Evolutionary conservation across 2,113 vertebrate species (phyloP).

Genomic region (Sardina pilchardus): DNA sequence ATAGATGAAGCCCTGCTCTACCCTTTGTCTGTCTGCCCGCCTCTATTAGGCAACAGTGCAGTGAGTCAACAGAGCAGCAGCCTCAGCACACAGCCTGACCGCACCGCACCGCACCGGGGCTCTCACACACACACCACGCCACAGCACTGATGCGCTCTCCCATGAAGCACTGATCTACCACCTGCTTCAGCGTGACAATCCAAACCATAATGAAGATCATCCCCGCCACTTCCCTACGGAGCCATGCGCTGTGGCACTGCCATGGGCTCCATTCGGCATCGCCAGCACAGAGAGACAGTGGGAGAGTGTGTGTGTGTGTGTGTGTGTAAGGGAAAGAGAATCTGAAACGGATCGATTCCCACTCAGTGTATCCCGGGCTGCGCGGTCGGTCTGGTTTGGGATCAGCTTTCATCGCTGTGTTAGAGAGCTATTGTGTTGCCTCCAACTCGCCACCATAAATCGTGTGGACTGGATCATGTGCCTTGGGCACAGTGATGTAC

Average conservation of each 20-base stretch:
- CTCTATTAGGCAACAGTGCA: not conserved
- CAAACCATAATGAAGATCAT: not conserved
- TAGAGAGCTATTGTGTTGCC: slow-evolving; percentile 2
- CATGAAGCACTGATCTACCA: not conserved
- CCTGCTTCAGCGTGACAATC: not conserved
- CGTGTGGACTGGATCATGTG: not conserved
- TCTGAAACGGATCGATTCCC: slow-evolving; percentile 13
- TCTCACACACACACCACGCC: not conserved
- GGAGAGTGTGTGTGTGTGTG: not conserved
- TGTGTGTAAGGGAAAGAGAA: not conserved
- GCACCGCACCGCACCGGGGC: not conserved
- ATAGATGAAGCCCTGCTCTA: not conserved
- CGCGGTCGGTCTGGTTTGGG: not conserved
- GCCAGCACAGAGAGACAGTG: not conserved
- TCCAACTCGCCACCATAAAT: slow-evolving; percentile 2
- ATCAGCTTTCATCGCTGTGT: slow-evolving; percentile 20
- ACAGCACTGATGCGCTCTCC: not conserved
- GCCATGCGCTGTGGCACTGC: not conserved
- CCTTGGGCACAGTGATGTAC: not conserved
- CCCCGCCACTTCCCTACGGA: not conserved
- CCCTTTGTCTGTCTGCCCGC: not conserved
- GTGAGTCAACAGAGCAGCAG: not conserved
- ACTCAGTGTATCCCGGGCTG: not conserved
- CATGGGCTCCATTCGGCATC: not conserved
- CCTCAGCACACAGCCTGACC: not conserved